phyloP scores from a whole-genome alignment of 1,140 invertebrate genomes.

The Ooceraea biroi region DNA sequence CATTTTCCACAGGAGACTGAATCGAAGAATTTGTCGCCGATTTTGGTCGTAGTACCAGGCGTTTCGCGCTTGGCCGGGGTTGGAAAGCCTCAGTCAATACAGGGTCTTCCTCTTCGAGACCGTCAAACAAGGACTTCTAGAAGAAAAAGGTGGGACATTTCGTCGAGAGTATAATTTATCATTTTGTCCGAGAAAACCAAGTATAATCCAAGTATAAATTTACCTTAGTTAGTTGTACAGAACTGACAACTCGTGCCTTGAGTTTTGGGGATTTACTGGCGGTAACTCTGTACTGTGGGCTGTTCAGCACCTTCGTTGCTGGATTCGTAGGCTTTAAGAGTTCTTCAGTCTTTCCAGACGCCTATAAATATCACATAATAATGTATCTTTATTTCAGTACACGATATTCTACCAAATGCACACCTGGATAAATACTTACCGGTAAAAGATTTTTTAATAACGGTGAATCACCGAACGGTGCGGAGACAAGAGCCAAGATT shows the following conservation, averaged over 20 bases:
- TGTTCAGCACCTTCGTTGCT: conserved; percentile 87
- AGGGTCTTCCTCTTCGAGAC: conserved; percentile 90
- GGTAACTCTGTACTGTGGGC: conserved; percentile 88
- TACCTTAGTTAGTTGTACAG: conserved; percentile 85
- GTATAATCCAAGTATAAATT: conserved; percentile 81
- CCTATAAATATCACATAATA: conserved; percentile 79
- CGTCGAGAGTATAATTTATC: neutral
- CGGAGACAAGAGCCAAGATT: conserved; percentile 89
- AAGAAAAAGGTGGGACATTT: conserved; percentile 21
- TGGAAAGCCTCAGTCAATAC: conserved; percentile 88
- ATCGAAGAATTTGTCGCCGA: conserved; percentile 65
- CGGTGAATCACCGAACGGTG: conserved; percentile 93
- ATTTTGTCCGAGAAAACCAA: neutral
- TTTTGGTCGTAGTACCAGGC: conserved; percentile 87
- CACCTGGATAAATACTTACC: conserved; percentile 81
- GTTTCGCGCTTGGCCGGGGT: conserved; percentile 88
- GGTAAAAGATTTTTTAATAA: conserved; percentile 91
- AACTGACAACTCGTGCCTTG: conserved; percentile 88
- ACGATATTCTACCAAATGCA: neutral
- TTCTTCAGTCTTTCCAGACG: conserved; percentile 89
- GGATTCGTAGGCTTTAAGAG: conserved; percentile 92
- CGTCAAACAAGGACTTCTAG: conserved; percentile 90
- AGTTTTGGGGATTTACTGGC: conserved; percentile 87
- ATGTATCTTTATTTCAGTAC: neutral
- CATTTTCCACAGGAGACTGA: conserved; percentile 68